A percentile compares a stretch with the other conserved stretches of the same genome.
Evolutionary conservation across 2,888 invertebrate species (phyloP).

Genomic region (Sphinx pinastri): DNA sequence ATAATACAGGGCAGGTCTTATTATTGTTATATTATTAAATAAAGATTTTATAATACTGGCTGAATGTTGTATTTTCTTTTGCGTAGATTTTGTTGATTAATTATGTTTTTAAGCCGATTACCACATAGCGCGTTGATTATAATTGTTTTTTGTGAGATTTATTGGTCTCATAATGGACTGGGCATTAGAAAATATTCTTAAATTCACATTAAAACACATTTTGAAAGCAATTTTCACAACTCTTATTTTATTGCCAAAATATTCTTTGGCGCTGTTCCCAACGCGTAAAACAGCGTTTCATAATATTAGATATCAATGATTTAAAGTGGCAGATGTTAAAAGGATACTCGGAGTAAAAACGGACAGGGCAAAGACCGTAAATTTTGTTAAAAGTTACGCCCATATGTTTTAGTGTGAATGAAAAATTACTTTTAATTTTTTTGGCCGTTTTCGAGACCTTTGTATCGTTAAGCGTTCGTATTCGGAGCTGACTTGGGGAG

Average conservation of each 20-base stretch:
- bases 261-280: conserved; percentile 14
- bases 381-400: conserved; percentile 19
- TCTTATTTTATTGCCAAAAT: conserved; percentile 7
- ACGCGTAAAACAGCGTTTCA: conserved; percentile 17
- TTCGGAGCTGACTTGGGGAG: not conserved
- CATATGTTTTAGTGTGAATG: conserved; percentile 24
- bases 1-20: too few species aligned
- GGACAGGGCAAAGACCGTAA: conserved; percentile 10
- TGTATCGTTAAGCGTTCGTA: not conserved
- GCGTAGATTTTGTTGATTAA: not conserved
- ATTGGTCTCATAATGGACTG: not conserved
- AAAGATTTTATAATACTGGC: not conserved
- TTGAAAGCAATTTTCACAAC: conserved; percentile 1
- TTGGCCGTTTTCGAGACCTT: conserved; percentile 9
- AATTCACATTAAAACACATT: not conserved
- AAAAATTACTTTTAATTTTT: conserved; percentile 16
- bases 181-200: not conserved
- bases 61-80: not conserved
- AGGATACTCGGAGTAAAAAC: conserved; percentile 21
- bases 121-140: not conserved
- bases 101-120: too few species aligned
- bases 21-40: too few species aligned
- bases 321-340: conserved; percentile 25
- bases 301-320: conserved; percentile 25
- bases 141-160: not conserved